phyloP scores from a whole-genome alignment of 2,888 invertebrate species.

The Autographa gamma region DNA sequence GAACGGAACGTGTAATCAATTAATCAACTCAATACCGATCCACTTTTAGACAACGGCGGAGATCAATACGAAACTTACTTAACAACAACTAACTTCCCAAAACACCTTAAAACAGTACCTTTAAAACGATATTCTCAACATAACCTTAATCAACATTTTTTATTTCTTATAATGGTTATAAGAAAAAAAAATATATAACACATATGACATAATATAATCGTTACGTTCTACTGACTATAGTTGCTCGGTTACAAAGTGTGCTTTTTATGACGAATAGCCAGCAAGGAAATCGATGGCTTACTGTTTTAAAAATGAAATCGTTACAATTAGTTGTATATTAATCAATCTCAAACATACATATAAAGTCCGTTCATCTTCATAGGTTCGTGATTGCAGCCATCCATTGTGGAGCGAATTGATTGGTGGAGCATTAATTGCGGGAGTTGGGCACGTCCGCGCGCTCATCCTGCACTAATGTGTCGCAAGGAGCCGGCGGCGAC shows the following conservation, averaged over 20 bases:
- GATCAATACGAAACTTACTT: not conserved
- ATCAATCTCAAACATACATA: not conserved
- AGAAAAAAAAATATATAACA: too few species aligned
- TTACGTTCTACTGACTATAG: too few species aligned
- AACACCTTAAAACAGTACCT: not conserved
- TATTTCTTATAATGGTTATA: too few species aligned
- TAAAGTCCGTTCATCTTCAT: not conserved
- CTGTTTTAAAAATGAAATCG: too few species aligned
- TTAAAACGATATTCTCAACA: not conserved
- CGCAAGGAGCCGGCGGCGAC: not conserved
- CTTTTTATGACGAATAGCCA: too few species aligned
- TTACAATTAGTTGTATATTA: too few species aligned
- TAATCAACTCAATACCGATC: not conserved
- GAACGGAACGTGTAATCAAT: not conserved
- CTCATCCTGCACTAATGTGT: conserved; percentile 1
- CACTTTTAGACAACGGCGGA: not conserved
- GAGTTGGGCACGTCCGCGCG: not conserved
- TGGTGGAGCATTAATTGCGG: not conserved
- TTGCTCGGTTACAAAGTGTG: too few species aligned
- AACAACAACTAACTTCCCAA: not conserved
- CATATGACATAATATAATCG: too few species aligned
- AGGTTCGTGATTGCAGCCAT: not conserved
- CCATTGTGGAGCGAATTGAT: conserved; percentile 6
- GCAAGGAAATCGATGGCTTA: too few species aligned
- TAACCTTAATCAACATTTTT: not conserved